phyloP scores from a whole-genome alignment of 2,113 vertebrate species.

The Mesitornis unicolor region DNA sequence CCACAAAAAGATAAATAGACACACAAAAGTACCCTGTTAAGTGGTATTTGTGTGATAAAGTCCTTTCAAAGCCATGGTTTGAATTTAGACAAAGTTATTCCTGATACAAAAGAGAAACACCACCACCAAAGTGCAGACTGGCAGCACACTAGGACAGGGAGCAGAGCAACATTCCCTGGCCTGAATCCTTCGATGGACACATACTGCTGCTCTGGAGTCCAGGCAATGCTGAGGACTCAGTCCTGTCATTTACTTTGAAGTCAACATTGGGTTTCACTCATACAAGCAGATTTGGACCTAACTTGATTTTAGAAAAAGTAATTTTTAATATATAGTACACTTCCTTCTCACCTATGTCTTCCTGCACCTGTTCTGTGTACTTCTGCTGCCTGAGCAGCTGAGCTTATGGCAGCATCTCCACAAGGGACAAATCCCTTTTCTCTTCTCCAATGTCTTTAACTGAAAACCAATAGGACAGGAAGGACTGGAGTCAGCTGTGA shows the following conservation, averaged over 20 bases:
- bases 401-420: neutral
- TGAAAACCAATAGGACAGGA: neutral
- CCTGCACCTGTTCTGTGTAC: neutral
- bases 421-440: neutral
- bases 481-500: neutral
- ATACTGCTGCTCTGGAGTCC: neutral
- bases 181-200: fast-evolving
- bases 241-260: neutral
- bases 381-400: neutral
- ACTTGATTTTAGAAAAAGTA: neutral
- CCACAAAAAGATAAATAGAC: neutral
- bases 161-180: neutral
- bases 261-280: neutral
- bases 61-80: neutral
- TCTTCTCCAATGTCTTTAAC: neutral
- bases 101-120: neutral
- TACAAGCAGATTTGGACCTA: neutral
- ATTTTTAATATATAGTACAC: neutral
- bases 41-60: neutral
- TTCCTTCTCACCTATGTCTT: neutral
- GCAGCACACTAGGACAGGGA: neutral
- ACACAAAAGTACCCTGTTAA: neutral
- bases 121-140: neutral
- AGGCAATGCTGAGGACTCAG: fast-evolving
- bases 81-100: neutral